phyloP scores from a whole-genome alignment of 2,888 invertebrate genomes.

The Tetanocera ferruginea region DNA sequence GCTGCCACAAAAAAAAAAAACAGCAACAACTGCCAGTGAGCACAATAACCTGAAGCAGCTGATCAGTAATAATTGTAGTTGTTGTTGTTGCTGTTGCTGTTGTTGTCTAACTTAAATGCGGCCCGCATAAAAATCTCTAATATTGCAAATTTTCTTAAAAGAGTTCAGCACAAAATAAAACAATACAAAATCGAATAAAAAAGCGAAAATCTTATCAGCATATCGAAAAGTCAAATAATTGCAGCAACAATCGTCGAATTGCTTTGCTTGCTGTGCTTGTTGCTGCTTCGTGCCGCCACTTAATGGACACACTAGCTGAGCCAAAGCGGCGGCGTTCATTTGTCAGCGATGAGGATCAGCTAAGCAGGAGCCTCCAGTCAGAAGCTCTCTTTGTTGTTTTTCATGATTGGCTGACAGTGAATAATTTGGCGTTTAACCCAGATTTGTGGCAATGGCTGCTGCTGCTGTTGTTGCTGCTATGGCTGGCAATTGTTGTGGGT shows the following conservation, averaged over 20 bases:
- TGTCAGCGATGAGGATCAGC: slow-evolving; percentile 37
- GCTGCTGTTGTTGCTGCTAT: not conserved
- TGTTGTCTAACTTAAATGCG: slow-evolving; percentile 16
- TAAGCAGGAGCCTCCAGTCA: slow-evolving; percentile 33
- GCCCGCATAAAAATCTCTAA: slow-evolving; percentile 33
- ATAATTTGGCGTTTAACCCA: slow-evolving; percentile 60
- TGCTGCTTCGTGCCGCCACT: slow-evolving; percentile 14
- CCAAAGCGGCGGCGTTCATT: slow-evolving; percentile 27
- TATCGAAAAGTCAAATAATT: slow-evolving; percentile 28
- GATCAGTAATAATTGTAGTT: not conserved
- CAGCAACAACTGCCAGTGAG: slow-evolving; percentile 59
- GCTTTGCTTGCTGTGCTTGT: not conserved
- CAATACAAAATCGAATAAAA: not conserved
- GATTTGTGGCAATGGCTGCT: slow-evolving; percentile 38
- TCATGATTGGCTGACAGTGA: slow-evolving; percentile 58
- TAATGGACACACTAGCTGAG: not conserved
- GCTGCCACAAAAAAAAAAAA: slow-evolving; percentile 45
- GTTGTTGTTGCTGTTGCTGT: too few species aligned
- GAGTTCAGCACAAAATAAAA: too few species aligned
- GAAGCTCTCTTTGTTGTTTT: slow-evolving; percentile 45
- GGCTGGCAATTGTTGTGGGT: not conserved
- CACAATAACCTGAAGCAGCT: slow-evolving; percentile 59
- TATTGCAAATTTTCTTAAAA: slow-evolving; percentile 22
- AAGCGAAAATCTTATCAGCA: slow-evolving; percentile 45
- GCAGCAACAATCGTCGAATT: slow-evolving; percentile 31